Base-by-base conservation (phyloP, 1,140 invertebrate genomes). In the Heliconius hermathena region DNA sequence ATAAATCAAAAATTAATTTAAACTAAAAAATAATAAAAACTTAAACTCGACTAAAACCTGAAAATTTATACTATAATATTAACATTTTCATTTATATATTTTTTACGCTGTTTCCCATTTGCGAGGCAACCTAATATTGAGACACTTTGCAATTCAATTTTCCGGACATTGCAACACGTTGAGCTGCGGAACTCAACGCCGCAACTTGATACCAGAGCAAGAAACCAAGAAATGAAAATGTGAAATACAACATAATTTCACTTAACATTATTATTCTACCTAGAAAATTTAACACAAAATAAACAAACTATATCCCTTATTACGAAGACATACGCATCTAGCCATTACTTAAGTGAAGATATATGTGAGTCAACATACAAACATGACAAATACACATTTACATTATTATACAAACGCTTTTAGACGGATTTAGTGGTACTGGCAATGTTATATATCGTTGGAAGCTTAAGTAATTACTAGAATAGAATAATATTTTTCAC, bases 331-430 rank as follows among this genome's bases (percentile, higher is more conserved):
- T 13, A 29, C 22, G 22, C 60, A 66, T 66, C 26, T 29, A 66
- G 3, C 22, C 60, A 66, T 66, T 66, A 66, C 60, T 66, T 66
- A 66, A 66, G 60, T 66, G 76, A 77, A 77, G 76, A 72, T 77
- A 77, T 76, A 41, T 71, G 41, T 33, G 76, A 22, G 29, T 72
- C 76, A 77, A 76, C 70, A 77, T 16, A 77, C 76, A 77, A 77
- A 72, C 76, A 77, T 54, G 76, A 77, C 70, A 77, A 38, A 38
- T 22, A 76, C 38, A 76, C 76, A 54, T 77, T 77, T 71, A 77
- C 76, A 77, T 77, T 77, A 70, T 77, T 36, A 26, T 33, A 70
- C 70, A 77, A 77, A 77, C 60, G 76, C 70, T 77, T 72, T 77
- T 72, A 77, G 76, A 54, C 70, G 49, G 76, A 77, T 77, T 77